Conservation (phyloP, 2,888 invertebrate genomes). For the Nezara viridula region DNA sequence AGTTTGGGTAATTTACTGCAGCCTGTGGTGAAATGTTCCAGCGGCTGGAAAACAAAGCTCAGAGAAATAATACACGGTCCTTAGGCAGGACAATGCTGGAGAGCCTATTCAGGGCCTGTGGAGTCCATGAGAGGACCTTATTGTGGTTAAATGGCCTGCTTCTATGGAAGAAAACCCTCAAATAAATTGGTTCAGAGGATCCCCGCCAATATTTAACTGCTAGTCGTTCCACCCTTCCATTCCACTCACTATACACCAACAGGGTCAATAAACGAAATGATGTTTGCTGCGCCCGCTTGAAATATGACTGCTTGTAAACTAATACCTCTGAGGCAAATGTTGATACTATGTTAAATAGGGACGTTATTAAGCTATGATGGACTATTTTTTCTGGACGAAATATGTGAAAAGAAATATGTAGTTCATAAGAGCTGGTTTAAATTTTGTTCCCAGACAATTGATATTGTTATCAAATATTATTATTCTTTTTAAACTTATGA, state of each 20-base stretch:
- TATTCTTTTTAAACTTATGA: too few species aligned
- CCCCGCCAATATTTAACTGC: background rate
- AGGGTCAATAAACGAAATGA: background rate
- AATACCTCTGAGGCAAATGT: background rate
- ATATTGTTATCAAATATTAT: too few species aligned
- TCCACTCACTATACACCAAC: background rate
- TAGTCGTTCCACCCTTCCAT: background rate
- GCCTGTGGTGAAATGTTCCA: background rate
- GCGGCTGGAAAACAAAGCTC: background rate
- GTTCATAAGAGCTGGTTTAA: too few species aligned
- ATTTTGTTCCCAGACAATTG: too few species aligned
- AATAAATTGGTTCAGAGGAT: background rate
- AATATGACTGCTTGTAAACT: background rate
- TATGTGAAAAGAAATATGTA: too few species aligned
- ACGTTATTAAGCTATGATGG: background rate
- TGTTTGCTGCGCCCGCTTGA: background rate
- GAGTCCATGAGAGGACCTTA: constrained; percentile 8
- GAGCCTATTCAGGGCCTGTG: background rate
- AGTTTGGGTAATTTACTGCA: constrained; percentile 7
- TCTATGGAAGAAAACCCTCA: background rate
- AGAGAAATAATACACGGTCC: constrained; percentile 32
- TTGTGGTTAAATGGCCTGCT: background rate
- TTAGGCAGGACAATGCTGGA: background rate
- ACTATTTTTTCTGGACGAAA: too few species aligned
- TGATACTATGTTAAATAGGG: background rate